Evolutionary conservation across 2,113 vertebrate genomes (phyloP), one percentile per base, ranked within the genome.

Genomic region (Asarcornis scutulata): DNA sequence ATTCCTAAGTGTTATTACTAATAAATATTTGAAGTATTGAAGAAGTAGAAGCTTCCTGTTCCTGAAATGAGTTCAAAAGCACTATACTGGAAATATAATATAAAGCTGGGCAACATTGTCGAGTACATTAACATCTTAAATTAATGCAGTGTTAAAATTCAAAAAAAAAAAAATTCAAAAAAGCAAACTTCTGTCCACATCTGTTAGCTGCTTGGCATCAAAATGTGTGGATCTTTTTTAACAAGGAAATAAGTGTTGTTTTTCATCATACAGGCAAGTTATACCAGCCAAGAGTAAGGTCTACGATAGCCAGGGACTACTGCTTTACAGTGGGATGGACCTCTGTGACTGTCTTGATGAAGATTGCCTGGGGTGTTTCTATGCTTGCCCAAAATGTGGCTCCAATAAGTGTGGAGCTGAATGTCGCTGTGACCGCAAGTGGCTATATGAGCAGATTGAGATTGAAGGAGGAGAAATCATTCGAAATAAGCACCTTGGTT

Each of bases 381-480:
- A 99, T 34, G 98, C 99, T 2, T 99, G 99, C 78, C 98, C 98
- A 3, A 98, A 98, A 40, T 99, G 99, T 6, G 90, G 97, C 34
- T 99, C 99, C 3, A 98, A 98, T 96, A 99, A 99, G 78, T 99
- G 99, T 2, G 99, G 99, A 18, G 98, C 98, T 0, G 99, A 99
- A 36, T 99, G 99, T 64, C 99, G 99, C 94, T 99, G 99, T 13
- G 99, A 99, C 97, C 98, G 99, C 95, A 99, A 99, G 97, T 99
- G 99, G 99, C 97, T 99, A 0, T 99, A 99, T 53, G 99, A 99
- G 91, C 99, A 99, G 93, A 99, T 99, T 75, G 99, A 99, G 93
- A 99, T 99, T 11, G 99, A 99, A 96, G 99, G 99, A 2, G 99
- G 99, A 4, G 99, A 99, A 93, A 98, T 99, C 91, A 99, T 99